These are phyloP conservation scores for Myotis pilosus DNA, from an alignment of 2,797 vertebrate species.

Conservation along the genomic window DNA sequence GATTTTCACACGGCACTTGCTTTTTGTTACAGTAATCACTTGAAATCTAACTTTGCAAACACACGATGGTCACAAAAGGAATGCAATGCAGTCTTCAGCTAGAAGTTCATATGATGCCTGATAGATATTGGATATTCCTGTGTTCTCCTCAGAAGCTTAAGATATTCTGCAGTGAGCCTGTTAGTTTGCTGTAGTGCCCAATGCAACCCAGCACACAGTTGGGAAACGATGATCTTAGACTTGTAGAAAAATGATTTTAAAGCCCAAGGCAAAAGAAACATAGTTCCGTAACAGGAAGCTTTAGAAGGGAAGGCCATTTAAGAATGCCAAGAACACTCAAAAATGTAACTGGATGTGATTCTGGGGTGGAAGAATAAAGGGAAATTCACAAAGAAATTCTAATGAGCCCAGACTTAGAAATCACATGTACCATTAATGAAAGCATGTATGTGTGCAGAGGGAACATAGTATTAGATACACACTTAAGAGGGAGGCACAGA, in stretches of 20 bases:
- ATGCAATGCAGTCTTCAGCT: neutral
- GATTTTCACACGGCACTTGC: neutral
- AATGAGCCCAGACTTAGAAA: neutral
- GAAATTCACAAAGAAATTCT: neutral
- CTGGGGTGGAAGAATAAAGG: neutral
- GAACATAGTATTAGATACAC: neutral
- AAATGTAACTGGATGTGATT: neutral
- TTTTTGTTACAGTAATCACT: neutral
- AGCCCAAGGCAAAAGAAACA: neutral
- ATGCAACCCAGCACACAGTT: neutral
- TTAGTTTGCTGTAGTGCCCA: neutral
- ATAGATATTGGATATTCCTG: neutral
- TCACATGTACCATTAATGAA: neutral
- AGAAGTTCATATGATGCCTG: neutral
- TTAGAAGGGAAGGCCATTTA: neutral
- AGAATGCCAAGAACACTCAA: neutral
- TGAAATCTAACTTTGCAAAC: neutral
- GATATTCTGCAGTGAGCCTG: neutral
- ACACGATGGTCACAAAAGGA: neutral
- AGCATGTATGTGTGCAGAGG: neutral
- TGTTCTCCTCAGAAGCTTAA: neutral
- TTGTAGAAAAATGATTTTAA: neutral
- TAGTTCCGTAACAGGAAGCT: neutral
- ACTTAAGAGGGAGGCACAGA: neutral
- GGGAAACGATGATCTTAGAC: neutral